phyloP scores from a whole-genome alignment of 2,797 vertebrate genomes.

The Ibycter americanus region DNA sequence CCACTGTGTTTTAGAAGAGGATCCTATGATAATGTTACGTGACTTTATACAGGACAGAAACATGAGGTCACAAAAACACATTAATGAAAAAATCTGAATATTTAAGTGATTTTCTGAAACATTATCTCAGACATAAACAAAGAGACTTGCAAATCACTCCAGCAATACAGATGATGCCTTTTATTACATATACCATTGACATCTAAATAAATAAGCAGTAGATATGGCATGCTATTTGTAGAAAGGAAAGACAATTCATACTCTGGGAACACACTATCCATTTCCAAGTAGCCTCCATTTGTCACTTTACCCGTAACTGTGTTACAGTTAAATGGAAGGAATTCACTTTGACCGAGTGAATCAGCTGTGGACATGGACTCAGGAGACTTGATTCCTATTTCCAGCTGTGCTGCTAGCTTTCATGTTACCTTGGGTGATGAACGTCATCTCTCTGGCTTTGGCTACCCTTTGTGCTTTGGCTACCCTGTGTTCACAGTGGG shows the following conservation, averaged over 20 bases:
- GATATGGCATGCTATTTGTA: neutral
- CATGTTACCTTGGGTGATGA: neutral
- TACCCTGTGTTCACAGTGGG: neutral
- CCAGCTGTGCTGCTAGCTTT: neutral
- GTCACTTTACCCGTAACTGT: neutral
- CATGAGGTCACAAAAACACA: neutral
- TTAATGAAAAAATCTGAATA: neutral
- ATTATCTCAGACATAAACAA: neutral
- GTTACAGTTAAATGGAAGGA: neutral
- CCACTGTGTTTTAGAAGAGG: neutral
- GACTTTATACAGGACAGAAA: neutral
- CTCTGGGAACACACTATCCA: neutral
- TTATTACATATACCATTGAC: neutral
- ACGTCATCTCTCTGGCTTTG: neutral
- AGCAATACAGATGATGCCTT: neutral
- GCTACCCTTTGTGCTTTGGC: neutral
- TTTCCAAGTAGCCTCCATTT: neutral
- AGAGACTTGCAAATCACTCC: neutral
- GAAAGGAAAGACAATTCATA: neutral
- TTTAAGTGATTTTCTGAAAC: neutral
- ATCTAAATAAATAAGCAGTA: constrained; percentile 6
- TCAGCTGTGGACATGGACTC: neutral
- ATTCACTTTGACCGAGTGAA: neutral
- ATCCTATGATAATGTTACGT: neutral
- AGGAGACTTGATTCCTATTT: neutral